These are phyloP conservation scores for Cecidostiba fungosa DNA, from an alignment of 2,888 invertebrate genomes.

Conservation along the genomic window DNA sequence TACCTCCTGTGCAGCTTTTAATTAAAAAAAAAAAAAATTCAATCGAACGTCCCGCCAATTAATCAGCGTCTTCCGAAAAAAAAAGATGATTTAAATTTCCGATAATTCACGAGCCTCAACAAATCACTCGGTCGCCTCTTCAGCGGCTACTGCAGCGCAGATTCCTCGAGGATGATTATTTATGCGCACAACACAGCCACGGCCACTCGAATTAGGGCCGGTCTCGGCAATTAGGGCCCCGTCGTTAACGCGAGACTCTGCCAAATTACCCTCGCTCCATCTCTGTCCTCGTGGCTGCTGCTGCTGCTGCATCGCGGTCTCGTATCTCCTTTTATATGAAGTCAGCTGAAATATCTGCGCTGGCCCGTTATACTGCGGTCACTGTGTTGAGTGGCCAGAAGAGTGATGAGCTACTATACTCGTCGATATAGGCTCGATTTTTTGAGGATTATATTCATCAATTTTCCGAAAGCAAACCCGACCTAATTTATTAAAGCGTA, in stretches of 20 bases:
- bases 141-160: not conserved
- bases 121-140: not conserved
- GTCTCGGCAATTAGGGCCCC: conserved; percentile 28
- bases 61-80: not conserved
- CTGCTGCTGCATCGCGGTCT: not conserved
- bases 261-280: conserved; percentile 68
- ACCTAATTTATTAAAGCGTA: too few species aligned
- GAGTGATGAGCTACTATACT: not conserved
- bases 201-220: conserved; percentile 25
- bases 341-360: conserved; percentile 12
- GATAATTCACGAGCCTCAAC: not conserved
- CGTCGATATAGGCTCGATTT: not conserved
- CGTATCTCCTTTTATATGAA: conserved; percentile 29
- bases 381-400: not conserved
- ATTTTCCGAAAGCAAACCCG: not conserved
- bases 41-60: too few species aligned
- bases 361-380: not conserved
- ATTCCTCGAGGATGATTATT: not conserved
- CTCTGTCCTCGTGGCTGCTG: conserved; percentile 24
- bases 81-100: not conserved
- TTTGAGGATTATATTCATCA: not conserved
- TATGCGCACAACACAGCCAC: not conserved
- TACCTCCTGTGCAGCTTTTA: not conserved
- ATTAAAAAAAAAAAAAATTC: not conserved
- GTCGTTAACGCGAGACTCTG: conserved; percentile 50